Evolutionary conservation across 2,113 vertebrate genomes (phyloP), one percentile per base, ranked within the genome.

Genomic region (Uria lomvia): DNA sequence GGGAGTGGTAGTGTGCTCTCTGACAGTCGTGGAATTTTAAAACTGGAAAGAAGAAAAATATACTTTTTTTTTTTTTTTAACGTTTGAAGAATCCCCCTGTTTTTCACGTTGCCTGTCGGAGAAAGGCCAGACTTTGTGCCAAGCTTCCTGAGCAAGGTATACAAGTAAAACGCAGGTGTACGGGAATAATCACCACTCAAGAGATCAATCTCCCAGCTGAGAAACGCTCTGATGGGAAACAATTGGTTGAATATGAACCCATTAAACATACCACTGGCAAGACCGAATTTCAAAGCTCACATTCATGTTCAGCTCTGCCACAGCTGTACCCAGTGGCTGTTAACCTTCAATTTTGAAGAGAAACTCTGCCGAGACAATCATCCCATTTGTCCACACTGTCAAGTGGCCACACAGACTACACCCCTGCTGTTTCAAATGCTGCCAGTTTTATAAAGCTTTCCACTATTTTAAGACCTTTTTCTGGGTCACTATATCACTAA

Each of bases 121-220:
- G 45, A 73, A 70, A 36, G 22, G 23, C 29, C 66, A 83, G 24
- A 36, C 34, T 59, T 65, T 30, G 42, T 34, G 32, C 16, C 42
- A 40, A 63, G 52, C 9, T 40, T 50, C 36, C 45, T 8, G 15
- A 76, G 45, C 21, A 40, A 53, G 30, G 60, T 26, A 56, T 0
- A 17, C 0, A 3, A 49, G 11, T 9, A 60, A 75, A 94, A 36
- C 1, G 0, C 56, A 56, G 50, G 15, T 45, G n/a, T 15, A 30
- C 0, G 47, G 36, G 23, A 40, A 67, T 5, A 71, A 79, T 21
- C 32, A 18, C 21, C 50, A 20, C 23, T 72, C 47, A 73, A 60
- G 50, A 45, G 45, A 78, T 24, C 62, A 29, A 7, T 9, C 74
- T 86, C 52, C 42, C 29, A 71, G 67, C 49, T 43, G 30, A 79